Evolutionary conservation across 2,797 vertebrate genomes (phyloP), one percentile per base, ranked within the genome.

Genomic region (Cyclopterus lumpus): DNA sequence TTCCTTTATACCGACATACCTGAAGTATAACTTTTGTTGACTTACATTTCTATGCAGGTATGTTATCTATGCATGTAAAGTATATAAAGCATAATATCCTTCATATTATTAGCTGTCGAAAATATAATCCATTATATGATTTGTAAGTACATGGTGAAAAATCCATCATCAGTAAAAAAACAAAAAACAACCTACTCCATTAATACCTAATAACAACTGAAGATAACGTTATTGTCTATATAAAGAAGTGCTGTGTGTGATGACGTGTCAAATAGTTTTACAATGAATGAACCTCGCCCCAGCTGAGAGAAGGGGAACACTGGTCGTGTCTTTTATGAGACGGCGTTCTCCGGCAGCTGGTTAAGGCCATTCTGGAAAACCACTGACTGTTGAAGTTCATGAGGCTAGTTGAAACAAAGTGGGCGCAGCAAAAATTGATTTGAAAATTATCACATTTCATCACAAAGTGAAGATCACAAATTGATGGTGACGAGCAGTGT

Each of bases 301-400:
- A 71, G 67, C 61, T 72, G 55, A 71, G 67, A 81, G 58, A 42
- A 38, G 48, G 46, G 30, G 73, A 69, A 77, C 40, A 49, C 22
- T 44, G 61, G 14, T 26, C 64, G 38, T 64, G 60, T 72, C 64
- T 68, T 24, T 58, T 75, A 73, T 65, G 75, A 80, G 66, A 59
- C 1, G 36, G 18, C 8, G 20, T 60, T 69, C 58, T 63, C 44
- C 48, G 57, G 46, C 73, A 87, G 77, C 77, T 79, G 81, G 24
- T 73, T 75, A 42, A 71, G 80, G 72, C 73, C 75, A 72, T 75
- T 77, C 65, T 71, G 61, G 71, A 73, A 85, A 85, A 85, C 87
- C 69, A 82, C 46, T 20, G 61, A 78, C 72, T 75, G 75, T 38
- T 69, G 54, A 80, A 73, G 81, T 79, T 67, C 54, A 80, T 75